Percentiles rank a stretch among this genome's conserved stretches.
phyloP scores from a whole-genome alignment of 2,113 vertebrate species.

The Sisor rabdophorus region DNA sequence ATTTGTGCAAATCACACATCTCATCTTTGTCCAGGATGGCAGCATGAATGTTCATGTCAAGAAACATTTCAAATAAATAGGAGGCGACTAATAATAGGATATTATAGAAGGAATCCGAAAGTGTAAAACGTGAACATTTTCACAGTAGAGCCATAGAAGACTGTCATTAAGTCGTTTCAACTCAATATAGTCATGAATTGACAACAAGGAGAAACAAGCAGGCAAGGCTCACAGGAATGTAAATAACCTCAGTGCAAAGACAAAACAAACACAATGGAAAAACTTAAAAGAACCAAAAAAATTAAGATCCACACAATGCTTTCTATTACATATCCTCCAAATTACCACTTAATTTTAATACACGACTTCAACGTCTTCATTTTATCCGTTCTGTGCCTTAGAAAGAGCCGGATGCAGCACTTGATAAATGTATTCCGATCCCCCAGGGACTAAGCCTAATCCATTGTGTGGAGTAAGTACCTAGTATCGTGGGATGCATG shows the following conservation, averaged over 20 bases:
- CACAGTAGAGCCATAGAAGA: slow-evolving; percentile 25
- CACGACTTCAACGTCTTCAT: slow-evolving; percentile 54
- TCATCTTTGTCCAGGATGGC: background rate
- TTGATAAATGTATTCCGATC: slow-evolving; percentile 44
- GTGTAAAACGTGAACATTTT: slow-evolving; percentile 11
- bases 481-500: slow-evolving; percentile 45
- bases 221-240: slow-evolving; percentile 40
- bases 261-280: slow-evolving; percentile 24
- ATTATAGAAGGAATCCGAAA: slow-evolving; percentile 11
- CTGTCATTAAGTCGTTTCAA: slow-evolving; percentile 43
- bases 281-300: slow-evolving; percentile 39
- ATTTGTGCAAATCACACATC: background rate
- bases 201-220: slow-evolving; percentile 37
- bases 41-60: background rate
- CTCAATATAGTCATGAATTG: slow-evolving; percentile 25
- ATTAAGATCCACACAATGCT: slow-evolving; percentile 29
- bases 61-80: background rate
- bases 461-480: slow-evolving; percentile 40
- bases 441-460: slow-evolving; percentile 46
- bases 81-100: slow-evolving; percentile 30
- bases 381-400: slow-evolving; percentile 44
- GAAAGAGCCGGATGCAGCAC: slow-evolving; percentile 34
- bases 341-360: slow-evolving; percentile 66
- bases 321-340: slow-evolving; percentile 54
- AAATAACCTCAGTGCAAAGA: slow-evolving; percentile 41